Conservation (phyloP, 2,113 vertebrate genomes). For the Rhinoderma darwinii region DNA sequence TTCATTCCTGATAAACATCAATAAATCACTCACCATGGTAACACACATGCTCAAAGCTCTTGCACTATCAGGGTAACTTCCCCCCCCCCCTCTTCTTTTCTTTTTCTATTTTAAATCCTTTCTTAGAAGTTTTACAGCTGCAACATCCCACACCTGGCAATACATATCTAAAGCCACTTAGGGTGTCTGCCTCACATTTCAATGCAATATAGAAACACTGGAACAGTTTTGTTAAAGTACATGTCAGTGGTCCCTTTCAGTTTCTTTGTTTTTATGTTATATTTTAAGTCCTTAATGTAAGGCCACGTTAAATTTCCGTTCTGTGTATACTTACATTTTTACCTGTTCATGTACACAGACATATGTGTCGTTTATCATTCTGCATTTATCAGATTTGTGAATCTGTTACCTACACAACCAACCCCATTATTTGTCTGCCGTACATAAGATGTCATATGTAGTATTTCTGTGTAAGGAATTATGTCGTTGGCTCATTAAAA, state of each 20-base stretch:
- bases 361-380: background rate
- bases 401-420: background rate
- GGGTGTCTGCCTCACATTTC: conserved; percentile 69
- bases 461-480: conserved; percentile 66
- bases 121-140: conserved; percentile 82
- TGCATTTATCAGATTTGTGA: conserved; percentile 18
- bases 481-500: conserved; percentile 67
- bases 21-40: conserved; percentile 93
- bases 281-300: background rate
- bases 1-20: conserved; percentile 93
- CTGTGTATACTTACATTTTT: background rate
- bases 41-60: conserved; percentile 86
- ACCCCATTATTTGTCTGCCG: conserved; percentile 32
- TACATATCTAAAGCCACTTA: conserved; percentile 69
- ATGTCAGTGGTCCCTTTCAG: conserved; percentile 58
- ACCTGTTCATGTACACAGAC: background rate
- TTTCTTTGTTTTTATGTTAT: background rate
- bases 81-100: conserved; percentile 69
- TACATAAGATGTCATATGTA: conserved; percentile 39
- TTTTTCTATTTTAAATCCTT: conserved; percentile 60
- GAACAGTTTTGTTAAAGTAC: conserved; percentile 64
- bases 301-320: background rate
- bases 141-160: conserved; percentile 76
- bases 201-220: conserved; percentile 66
- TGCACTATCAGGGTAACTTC: conserved; percentile 82